Base-by-base conservation (phyloP, 1,140 invertebrate genomes). In the Maconellicoccus hirsutus region DNA sequence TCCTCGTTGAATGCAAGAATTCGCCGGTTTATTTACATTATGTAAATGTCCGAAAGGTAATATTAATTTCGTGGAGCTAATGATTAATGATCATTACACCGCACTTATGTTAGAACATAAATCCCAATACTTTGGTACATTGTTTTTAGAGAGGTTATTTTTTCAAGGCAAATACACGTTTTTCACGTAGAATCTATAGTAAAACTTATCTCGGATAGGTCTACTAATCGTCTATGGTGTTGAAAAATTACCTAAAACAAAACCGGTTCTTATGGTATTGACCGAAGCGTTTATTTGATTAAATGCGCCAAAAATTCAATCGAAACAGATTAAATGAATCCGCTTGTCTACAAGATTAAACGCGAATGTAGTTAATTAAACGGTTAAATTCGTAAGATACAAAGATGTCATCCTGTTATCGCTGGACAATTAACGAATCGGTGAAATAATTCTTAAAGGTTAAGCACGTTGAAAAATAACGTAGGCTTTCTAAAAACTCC, bases 21-120 rank as follows among this genome's bases (percentile, higher is more conserved):
- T n/a, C n/a, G n/a, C n/a, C n/a, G n/a, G n/a, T 52, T 52, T 52
- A 52, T 52, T 52, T 52, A 52, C 42, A 52, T 52, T 16, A 52
- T 16, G 42, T 19, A 19, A 52, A 52, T 52, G 42, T 52, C n/a
- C 12, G 42, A 52, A 52, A 52, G 42, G 42, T 52, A 52, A 52
- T 52, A 52, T 52, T 16, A 52, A 52, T 52, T 33, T 33, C 12
- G 29, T 33, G 29, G 29, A 33, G 29, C 29, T 33, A 12, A 3
- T 52, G n/a, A 52, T 52, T 52, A 52, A 52, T 52, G 42, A 19
- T 52, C n/a, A 52, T 52, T 52, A 52, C 42, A 16, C 29, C 29
- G 29, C 12, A 33, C 29, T 33, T 33, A 33, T 33, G 29, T 33
- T 33, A 33, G 12, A 33, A 33, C 29, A 33, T 3, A 33, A 33